These are phyloP conservation scores for Eumacrocentrus americanus DNA, from an alignment of 2,888 invertebrate genomes.

Conservation along the genomic window DNA sequence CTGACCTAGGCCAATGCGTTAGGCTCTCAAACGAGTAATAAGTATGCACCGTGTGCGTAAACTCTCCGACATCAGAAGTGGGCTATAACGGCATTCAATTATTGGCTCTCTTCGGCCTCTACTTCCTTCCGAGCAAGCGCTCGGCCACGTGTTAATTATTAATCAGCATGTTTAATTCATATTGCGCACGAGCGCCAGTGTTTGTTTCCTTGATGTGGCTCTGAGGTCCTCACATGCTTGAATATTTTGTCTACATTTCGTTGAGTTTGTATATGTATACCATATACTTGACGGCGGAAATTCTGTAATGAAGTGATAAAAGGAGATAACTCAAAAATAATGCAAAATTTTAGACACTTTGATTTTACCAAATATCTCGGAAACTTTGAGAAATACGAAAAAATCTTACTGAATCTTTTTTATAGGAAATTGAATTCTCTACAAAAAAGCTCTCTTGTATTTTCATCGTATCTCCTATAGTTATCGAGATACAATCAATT, in stretches of 20 bases:
- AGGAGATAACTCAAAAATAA: no score
- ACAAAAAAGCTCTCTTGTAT: no score
- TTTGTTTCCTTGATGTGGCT: slow-evolving; percentile 60
- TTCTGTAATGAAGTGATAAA: no score
- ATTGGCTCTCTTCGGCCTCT: not conserved
- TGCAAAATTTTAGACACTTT: no score
- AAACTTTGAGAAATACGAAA: no score
- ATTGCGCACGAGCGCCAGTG: slow-evolving; percentile 47
- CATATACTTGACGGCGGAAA: not conserved
- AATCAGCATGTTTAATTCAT: slow-evolving; percentile 62
- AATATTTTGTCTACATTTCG: slow-evolving; percentile 14
- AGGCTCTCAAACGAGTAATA: slow-evolving; percentile 25
- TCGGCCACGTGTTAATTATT: slow-evolving; percentile 60
- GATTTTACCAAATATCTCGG: no score
- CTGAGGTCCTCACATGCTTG: slow-evolving; percentile 4
- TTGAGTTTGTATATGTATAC: not conserved
- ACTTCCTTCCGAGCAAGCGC: not conserved
- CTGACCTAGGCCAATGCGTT: slow-evolving; percentile 48
- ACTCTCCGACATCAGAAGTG: not conserved
- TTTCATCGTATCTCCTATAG: no score
- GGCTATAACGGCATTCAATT: not conserved
- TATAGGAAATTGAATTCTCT: no score
- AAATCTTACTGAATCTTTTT: no score
- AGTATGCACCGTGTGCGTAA: slow-evolving; percentile 23
- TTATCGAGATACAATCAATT: no score